Evolutionary conservation across 2,888 invertebrate species (phyloP).

Genomic region (Corythucha ciliata): DNA sequence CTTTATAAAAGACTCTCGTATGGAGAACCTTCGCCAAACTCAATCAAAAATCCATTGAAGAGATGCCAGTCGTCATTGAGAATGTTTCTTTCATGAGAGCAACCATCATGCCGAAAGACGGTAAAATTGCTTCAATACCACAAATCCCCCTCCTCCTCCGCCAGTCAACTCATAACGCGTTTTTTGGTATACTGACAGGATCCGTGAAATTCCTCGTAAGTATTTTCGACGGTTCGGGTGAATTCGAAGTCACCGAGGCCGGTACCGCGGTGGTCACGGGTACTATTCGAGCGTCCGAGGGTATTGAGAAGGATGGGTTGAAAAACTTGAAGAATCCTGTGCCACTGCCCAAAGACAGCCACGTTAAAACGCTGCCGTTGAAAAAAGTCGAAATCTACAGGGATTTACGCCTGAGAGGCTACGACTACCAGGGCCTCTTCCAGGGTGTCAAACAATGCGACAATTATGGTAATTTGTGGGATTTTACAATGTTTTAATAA

Average conservation of each 20-base stretch:
- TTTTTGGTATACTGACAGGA: slow-evolving; percentile 32
- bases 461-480: slow-evolving; percentile 46
- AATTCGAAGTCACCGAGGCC: slow-evolving; percentile 78
- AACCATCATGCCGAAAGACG: slow-evolving; percentile 80
- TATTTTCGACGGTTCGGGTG: slow-evolving; percentile 71
- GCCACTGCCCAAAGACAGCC: slow-evolving; percentile 43
- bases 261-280: slow-evolving; percentile 77
- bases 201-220: slow-evolving; percentile 70
- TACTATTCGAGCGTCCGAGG: slow-evolving; percentile 48
- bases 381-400: slow-evolving; percentile 69
- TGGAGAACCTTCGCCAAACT: slow-evolving; percentile 83
- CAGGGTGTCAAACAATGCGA: slow-evolving; percentile 68
- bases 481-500: neutral
- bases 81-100: slow-evolving; percentile 86
- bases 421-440: slow-evolving; percentile 75
- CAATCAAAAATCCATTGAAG: slow-evolving; percentile 60
- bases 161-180: no score
- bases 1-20: slow-evolving; percentile 53
- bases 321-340: slow-evolving; percentile 45
- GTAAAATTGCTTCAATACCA: slow-evolving; percentile 24
- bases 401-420: slow-evolving; percentile 75
- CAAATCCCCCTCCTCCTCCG: no score
- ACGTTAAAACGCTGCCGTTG: slow-evolving; percentile 47
- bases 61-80: slow-evolving; percentile 78
- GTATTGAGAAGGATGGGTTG: slow-evolving; percentile 53